Evolutionary conservation across 2,797 vertebrate species (phyloP).

Genomic region (Syncerus caffer): DNA sequence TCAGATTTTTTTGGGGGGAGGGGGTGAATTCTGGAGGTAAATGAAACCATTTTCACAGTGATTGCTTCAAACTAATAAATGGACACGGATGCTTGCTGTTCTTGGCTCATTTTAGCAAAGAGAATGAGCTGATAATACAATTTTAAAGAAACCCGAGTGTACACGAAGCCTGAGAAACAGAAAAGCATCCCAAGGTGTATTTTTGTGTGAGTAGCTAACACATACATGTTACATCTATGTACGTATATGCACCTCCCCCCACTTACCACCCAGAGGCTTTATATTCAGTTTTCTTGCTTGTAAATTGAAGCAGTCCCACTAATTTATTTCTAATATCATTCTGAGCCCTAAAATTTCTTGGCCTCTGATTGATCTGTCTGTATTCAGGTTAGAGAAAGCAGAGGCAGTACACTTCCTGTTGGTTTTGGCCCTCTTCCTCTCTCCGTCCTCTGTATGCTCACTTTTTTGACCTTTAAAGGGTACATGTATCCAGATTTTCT

Average conservation of each 20-base stretch:
- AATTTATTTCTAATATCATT: not conserved
- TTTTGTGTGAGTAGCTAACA: not conserved
- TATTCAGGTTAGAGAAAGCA: not conserved
- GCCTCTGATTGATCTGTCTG: not conserved
- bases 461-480: not conserved
- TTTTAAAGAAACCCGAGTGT: slow-evolving; percentile 40
- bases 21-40: slow-evolving; percentile 81
- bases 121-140: slow-evolving; percentile 47
- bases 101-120: slow-evolving; percentile 65
- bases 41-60: slow-evolving; percentile 79
- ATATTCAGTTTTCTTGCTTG: not conserved
- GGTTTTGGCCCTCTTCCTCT: not conserved
- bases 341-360: not conserved
- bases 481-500: not conserved
- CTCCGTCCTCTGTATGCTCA: not conserved
- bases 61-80: slow-evolving; percentile 75
- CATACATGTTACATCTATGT: not conserved
- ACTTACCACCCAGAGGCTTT: not conserved
- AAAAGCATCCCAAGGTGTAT: not conserved
- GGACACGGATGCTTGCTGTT: slow-evolving; percentile 45
- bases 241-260: not conserved
- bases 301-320: not conserved
- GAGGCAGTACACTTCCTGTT: not conserved
- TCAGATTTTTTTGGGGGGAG: slow-evolving; percentile 48
- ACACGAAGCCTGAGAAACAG: slow-evolving; percentile 12